Evolutionary conservation across 2,888 invertebrate species (phyloP), one percentile per base, ranked within the genome.

Genomic region (Frankliniella intonsa): DNA sequence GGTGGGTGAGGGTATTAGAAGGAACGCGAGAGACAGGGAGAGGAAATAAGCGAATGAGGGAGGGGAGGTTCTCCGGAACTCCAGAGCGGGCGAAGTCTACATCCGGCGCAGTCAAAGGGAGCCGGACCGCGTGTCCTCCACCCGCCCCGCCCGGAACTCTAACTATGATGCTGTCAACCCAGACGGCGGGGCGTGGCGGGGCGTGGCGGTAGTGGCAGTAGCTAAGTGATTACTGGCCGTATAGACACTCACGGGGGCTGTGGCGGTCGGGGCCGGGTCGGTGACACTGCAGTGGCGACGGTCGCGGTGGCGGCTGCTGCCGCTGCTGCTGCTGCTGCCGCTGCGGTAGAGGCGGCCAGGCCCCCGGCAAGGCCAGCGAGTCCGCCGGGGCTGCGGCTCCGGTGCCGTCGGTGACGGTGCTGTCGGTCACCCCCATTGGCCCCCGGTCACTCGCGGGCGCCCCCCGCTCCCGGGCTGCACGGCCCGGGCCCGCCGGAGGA

Each of bases 341-440:
- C 50, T 3, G 38, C 81, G n/a, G 80, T 82, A 62, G 55, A 51
- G 81, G 49, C 22, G 25, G 69, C 69, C n/a, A 69, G 69, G 14
- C 62, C 62, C 19, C 14, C 62, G 62, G 62, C 62, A 10, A 69
- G 2, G 22, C 69, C 69, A 1, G 22, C 69, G 22, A 7, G 17
- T 19, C 62, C 62, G 62, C 69, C 69, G 22, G 69, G 69, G 22
- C 69, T 22, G 22, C 69, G 69, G 25, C 69, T 38, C 38, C 38
- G 38, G 38, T 5, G 38, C 38, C 38, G 38, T 38, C 38, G 38
- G 5, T 38, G 38, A 38, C 38, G 38, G 3, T 38, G 3, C 38
- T 5, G 38, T 38, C 38, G 38, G 38, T 38, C 38, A 38, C 38
- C 38, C 38, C 38, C 38, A 38, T 38, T 38, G 38, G 38, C 38